Evolutionary conservation across 92 coral and sea anemone species (phyloP), one percentile per base, ranked within the genome.

Genomic region (Anthopleura xanthogrammica): DNA sequence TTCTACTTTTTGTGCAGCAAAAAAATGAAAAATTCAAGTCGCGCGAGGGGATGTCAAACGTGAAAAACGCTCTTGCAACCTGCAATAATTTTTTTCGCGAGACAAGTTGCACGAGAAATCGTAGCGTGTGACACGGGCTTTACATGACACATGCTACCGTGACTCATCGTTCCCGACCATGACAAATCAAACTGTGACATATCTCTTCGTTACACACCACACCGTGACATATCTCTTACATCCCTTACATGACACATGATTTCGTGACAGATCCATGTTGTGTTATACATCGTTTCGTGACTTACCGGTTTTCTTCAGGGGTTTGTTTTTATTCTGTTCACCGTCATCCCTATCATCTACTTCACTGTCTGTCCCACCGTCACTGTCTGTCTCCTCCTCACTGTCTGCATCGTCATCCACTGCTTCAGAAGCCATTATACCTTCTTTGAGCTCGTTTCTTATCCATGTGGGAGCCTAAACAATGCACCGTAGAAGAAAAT

Each of bases 391-490:
- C 14, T 90, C 95, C 54, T 90, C 98, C 22, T 96, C 97, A 36
- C 92, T 90, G 55, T 93, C 98, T 1, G 97, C 90, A 75, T 94
- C 98, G 36, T 94, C 94, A 55, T 90, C 98, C 7, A 86, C 81
- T 70, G 88, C 79, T 48, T 88, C 85, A 23, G 76, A 72, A 48
- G 79, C 80, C 75, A 83, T 43, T 60, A 96, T 96, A 41, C 98
- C 99, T 66, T 92, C 95, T 75, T 95, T 92, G 13, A 96, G 92
- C 84, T 96, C 99, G 68, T 94, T 90, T 70, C 87, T 89, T 14
- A 96, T 78, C 99, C 99, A 96, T 36, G 99, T 96, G 43, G 98
- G 99, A 72, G 94, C 95, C 99, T 96, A 72, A 17, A 50, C 73
- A n/a, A 46, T 46, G 50, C 23, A 68, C 64, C 64, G 74, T 58